Evolutionary conservation across 2,113 vertebrate species (phyloP), one percentile per base, ranked within the genome.

Genomic region (Halichoerus grypus): DNA sequence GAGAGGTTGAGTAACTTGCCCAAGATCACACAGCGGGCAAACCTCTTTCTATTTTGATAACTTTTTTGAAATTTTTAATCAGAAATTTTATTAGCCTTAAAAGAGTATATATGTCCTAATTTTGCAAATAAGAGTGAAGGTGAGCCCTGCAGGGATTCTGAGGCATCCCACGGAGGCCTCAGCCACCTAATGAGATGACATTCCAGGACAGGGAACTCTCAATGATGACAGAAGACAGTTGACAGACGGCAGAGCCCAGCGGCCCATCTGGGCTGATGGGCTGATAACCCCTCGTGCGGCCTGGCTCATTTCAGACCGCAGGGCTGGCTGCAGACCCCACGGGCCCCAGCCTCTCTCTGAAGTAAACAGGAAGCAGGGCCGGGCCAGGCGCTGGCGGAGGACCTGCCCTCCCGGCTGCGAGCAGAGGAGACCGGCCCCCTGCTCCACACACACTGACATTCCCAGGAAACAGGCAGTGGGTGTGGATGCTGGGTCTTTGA

Each of bases 321-420:
- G 96, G 72, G 80, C 94, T 51, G 69, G 61, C 67, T 22, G 1
- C 94, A 93, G 96, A 93, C 91, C 93, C 84, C 19, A 4, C 7
- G 4, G 74, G n/a, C 88, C 92, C 89, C 85, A 26, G 90, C 53
- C 80, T 26, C 74, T 42, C 89, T 24, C 79, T 77, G 57, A 80
- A 94, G 87, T 97, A 97, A 97, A 98, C 98, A 98, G 98, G 98
- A 98, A 98, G 88, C 92, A n/a, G 84, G 59, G 42, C 42, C 88
- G 26, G 65, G 2, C 4, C 93, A 61, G 84, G 90, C 55, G 82
- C 59, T 28, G 74, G 65, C 28, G 16, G 42, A 18, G 79, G 84
- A 28, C 67, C 1, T 28, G 83, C 77, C 85, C 88, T 76, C 63
- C 69, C 28, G 36, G 77, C 93, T 13, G 36, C 13, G 57, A 74